Percentiles rank a stretch among this genome's conserved stretches.
These are phyloP conservation scores for Pangasianodon gigas DNA, from an alignment of 2,113 vertebrate species.

Conservation along the genomic window DNA sequence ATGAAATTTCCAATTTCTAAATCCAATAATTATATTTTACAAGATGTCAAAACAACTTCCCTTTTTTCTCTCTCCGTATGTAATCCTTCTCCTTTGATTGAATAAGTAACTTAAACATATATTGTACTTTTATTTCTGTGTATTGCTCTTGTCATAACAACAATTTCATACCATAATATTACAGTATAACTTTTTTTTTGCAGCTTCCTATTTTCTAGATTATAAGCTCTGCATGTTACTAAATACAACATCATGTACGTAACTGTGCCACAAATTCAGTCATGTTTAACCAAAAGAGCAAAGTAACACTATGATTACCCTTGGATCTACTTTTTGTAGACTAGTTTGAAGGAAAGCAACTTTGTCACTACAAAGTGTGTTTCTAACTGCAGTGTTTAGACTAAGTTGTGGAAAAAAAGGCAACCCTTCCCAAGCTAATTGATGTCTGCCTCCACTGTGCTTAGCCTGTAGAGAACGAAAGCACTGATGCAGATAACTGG, in stretches of 20 bases:
- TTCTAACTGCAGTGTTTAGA: background rate
- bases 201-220: slow-evolving; percentile 11
- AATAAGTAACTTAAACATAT: slow-evolving; percentile 13
- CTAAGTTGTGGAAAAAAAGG: background rate
- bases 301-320: background rate
- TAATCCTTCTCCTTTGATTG: slow-evolving; percentile 57
- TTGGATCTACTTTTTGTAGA: background rate
- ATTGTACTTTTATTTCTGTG: slow-evolving; percentile 51
- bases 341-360: slow-evolving; percentile 13
- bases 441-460: slow-evolving; percentile 26
- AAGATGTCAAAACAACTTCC: slow-evolving; percentile 73
- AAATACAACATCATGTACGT: background rate
- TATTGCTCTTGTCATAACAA: slow-evolving; percentile 59
- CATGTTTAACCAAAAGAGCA: background rate
- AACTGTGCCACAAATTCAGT: background rate
- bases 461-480: slow-evolving; percentile 45
- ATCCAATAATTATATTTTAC: slow-evolving; percentile 74
- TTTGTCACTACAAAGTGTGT: slow-evolving; percentile 21
- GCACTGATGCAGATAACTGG: slow-evolving; percentile 49
- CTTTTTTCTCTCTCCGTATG: slow-evolving; percentile 50
- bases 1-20: slow-evolving; percentile 73
- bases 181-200: background rate
- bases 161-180: slow-evolving; percentile 22
- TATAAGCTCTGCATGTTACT: background rate
- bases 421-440: background rate